Base-by-base conservation (phyloP, 2,888 invertebrate species). In the Stenurella melanura region DNA sequence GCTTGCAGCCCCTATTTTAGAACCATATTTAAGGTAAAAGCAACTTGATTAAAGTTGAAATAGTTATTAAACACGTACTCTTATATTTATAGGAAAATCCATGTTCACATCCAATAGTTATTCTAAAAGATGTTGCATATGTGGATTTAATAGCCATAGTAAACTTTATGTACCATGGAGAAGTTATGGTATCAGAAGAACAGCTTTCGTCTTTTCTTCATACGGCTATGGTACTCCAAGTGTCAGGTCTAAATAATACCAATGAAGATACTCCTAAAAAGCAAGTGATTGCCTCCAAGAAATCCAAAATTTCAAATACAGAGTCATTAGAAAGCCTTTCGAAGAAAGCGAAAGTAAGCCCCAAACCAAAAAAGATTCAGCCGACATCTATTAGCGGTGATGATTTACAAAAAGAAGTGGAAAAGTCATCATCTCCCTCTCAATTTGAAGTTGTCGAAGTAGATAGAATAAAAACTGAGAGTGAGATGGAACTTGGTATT, bases 1-100 rank as follows among this genome's bases (percentile, higher is more conserved):
- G 94, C 94, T 81, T 94, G 94, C 90, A 94, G 94, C 88, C 93
- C 94, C 84, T 94, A 94, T 90, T 94, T 94, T 90, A 92, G 94
- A 88, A 93, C 92, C 89, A 93, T 94, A 87, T 94, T 94, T 90
- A 93, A 93, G 92, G 94, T 93, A 87, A n/a, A n/a, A 83, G 82
- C 79, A 38, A 50, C 64, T 21, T 38, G 17, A 74, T 64, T 21
- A 56, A 17, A 75, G 71, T 63, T 38, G 15, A 63, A 50, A 10
- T 10, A 42, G 57, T 67, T n/a, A n/a, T 5, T n/a, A n/a, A 50
- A n/a, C 12, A 7, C 6, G 0, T 6, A 6, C 15, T 50, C n/a
- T 6, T 67, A 15, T 81, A 64, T 69, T 89, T 89, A 68, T 87
- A 94, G 93, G 93, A 94, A 86, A 94, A 94, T 88, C 94, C 94